phyloP scores from a whole-genome alignment of 2,888 invertebrate genomes.

The Synergus gifuensis region DNA sequence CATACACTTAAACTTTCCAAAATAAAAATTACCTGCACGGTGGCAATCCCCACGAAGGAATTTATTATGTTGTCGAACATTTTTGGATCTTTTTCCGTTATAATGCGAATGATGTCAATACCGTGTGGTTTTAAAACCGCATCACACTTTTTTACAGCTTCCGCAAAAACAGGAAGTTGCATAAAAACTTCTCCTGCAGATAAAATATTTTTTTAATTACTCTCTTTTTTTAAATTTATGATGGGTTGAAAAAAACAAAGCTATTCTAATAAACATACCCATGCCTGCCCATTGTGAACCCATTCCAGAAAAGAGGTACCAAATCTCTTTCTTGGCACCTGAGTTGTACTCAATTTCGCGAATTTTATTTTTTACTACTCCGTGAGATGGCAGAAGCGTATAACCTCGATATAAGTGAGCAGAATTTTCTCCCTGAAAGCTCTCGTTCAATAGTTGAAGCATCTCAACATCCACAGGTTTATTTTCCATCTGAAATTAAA shows the following conservation, averaged over 20 bases:
- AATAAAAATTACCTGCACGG: slow-evolving; percentile 79
- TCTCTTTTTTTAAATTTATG: background rate
- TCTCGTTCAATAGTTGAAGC: slow-evolving; percentile 81
- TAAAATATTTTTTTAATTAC: background rate
- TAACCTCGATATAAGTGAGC: slow-evolving; percentile 89
- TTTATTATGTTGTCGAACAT: slow-evolving; percentile 85
- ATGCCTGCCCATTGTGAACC: slow-evolving; percentile 79
- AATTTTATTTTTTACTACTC: slow-evolving; percentile 61
- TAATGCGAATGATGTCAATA: slow-evolving; percentile 82
- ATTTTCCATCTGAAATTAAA: slow-evolving; percentile 76
- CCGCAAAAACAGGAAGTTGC: slow-evolving; percentile 82
- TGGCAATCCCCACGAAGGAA: slow-evolving; percentile 87
- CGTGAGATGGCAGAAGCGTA: slow-evolving; percentile 79
- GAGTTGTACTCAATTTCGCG: slow-evolving; percentile 81
- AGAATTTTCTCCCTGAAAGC: slow-evolving; percentile 79
- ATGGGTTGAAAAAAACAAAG: background rate
- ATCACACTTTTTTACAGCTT: slow-evolving; percentile 81
- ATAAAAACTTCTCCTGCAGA: slow-evolving; percentile 77
- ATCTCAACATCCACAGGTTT: slow-evolving; percentile 83
- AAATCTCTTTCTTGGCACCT: slow-evolving; percentile 85
- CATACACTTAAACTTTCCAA: no score
- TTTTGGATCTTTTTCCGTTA: slow-evolving; percentile 82
- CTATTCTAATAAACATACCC: slow-evolving; percentile 15
- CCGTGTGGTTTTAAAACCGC: slow-evolving; percentile 82
- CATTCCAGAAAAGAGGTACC: slow-evolving; percentile 96